Evolutionary conservation across 2,888 invertebrate genomes (phyloP), one percentile per base, ranked within the genome.

Genomic region (Tipula vernalis): DNA sequence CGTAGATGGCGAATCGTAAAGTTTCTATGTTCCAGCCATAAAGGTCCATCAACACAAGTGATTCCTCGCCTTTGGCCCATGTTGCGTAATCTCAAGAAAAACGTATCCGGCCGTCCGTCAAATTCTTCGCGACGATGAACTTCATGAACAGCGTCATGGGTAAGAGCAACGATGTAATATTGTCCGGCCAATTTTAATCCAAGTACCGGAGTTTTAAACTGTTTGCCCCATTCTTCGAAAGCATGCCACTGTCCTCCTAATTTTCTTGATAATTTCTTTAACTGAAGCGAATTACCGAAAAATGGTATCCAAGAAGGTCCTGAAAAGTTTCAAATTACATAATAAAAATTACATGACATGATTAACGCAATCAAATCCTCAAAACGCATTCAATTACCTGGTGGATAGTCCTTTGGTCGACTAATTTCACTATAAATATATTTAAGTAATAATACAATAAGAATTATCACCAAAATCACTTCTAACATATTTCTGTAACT

Each of bases 101-200:
- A 94, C 87, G 93, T 94, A 89, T 95, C 93, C 0, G 95, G 95
- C 36, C 95, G 91, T 0, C 94, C 95, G 87, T 94, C 93, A 88
- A 93, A 95, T 36, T 93, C 94, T 87, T 95, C 94, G 13, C 91
- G 90, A 0, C 91, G 90, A 85, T 95, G 91, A 2, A 95, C 92
- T 87, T 93, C 91, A 13, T 92, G 92, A 0, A 94, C 91, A 0
- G 92, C 88, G 1, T 92, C 90, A 88, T 92, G 93, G 0, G 93
- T 93, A 36, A 92, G 92, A 1, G 94, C 94, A 0, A 93, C 92
- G 1, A 94, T 92, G 0, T 93, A 91, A 5, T 91, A 90, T 85
- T 93, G 92, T 3, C 90, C 89, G 0, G 94, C 94, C 44, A 95
- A 89, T 89, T 93, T 94, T 2, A 95, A 88, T 0, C 94, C 94